phyloP scores from a whole-genome alignment of 2,888 invertebrate genomes.

The Stenotaenia linearis region DNA sequence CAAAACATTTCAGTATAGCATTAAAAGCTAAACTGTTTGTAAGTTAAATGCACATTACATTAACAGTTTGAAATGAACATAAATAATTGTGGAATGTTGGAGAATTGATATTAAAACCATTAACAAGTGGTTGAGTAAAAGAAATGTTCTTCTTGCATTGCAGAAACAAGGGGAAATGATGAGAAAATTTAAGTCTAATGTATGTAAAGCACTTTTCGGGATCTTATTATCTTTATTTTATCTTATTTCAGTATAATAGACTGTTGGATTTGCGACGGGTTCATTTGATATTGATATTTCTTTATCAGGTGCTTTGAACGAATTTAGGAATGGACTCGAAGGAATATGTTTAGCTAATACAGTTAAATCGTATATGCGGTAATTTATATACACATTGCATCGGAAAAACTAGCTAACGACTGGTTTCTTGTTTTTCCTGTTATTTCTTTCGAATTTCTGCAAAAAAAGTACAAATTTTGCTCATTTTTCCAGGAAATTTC shows the following conservation, averaged over 20 bases:
- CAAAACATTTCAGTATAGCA: no score
- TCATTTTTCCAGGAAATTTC: no score
- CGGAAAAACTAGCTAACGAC: no score
- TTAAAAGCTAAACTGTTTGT: neutral
- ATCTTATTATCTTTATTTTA: neutral
- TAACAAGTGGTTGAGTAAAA: neutral
- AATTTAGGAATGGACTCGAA: slow-evolving; percentile 8
- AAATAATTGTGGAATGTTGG: neutral
- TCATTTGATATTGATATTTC: neutral
- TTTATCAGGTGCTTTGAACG: neutral
- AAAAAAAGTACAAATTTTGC: no score
- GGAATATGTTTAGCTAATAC: neutral
- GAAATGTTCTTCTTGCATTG: neutral
- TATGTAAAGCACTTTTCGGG: slow-evolving; percentile 8
- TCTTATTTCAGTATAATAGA: neutral
- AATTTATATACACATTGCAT: slow-evolving; percentile 4
- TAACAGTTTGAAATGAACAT: neutral
- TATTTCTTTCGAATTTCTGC: no score
- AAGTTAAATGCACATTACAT: neutral
- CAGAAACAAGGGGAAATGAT: neutral
- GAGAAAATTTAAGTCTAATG: no score
- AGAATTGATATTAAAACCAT: neutral
- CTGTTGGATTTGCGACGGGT: neutral
- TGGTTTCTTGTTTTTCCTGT: no score
- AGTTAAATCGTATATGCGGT: neutral